These are phyloP conservation scores for Bubalus kerabau DNA, from an alignment of 2,113 vertebrate species.

Conservation along the genomic window DNA sequence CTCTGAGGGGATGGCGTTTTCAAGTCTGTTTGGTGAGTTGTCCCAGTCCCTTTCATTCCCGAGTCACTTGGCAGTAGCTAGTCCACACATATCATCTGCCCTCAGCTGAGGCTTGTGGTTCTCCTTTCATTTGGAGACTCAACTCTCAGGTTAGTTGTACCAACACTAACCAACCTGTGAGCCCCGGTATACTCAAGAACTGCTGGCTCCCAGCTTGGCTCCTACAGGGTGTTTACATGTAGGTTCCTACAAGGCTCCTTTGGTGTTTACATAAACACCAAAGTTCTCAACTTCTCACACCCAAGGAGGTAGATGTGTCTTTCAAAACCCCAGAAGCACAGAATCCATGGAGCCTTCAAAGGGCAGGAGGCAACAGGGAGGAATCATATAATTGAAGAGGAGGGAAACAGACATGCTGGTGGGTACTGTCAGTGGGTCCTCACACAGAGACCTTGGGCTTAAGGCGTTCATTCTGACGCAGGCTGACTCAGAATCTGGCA, in stretches of 20 bases:
- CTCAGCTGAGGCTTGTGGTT: conserved; percentile 16
- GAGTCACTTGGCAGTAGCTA: not conserved
- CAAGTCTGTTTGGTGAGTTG: not conserved
- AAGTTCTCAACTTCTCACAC: conserved; percentile 61
- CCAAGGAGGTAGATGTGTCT: conserved; percentile 34
- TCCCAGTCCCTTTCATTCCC: fast-evolving
- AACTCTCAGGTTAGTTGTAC: conserved; percentile 19
- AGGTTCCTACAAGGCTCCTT: not conserved
- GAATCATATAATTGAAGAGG: not conserved
- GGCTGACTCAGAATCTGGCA: not conserved
- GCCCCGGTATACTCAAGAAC: conserved; percentile 32
- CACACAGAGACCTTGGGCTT: not conserved
- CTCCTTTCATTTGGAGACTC: conserved; percentile 49
- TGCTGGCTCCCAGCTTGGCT: conserved; percentile 49
- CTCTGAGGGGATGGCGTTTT: fast-evolving
- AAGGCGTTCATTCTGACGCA: not conserved
- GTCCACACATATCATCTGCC: conserved; percentile 32
- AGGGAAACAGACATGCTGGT: not conserved
- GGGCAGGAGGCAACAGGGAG: conserved; percentile 11
- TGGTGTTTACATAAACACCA: conserved; percentile 48
- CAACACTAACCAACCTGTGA: conserved; percentile 43
- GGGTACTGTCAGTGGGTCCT: too few species aligned
- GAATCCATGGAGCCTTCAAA: conserved; percentile 33
- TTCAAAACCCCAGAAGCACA: conserved; percentile 40
- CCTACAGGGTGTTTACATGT: not conserved